phyloP scores from a whole-genome alignment of 2,888 invertebrate genomes.

The Lasioglossum lativentre region DNA sequence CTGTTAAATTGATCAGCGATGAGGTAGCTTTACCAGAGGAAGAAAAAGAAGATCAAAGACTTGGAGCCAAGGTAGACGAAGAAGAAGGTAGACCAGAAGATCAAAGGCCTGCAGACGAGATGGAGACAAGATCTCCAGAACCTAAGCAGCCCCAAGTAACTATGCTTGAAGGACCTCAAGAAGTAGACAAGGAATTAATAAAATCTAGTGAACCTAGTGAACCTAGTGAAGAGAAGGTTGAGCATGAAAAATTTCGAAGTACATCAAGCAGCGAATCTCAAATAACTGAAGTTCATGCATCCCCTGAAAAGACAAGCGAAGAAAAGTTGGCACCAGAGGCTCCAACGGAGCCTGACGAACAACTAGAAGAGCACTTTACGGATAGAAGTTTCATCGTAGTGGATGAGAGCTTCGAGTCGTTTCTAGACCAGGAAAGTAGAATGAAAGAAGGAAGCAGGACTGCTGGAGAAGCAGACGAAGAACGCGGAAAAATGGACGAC shows the following conservation, averaged over 20 bases:
- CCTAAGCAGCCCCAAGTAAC: not conserved
- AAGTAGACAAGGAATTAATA: constrained; percentile 5
- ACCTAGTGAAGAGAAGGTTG: constrained; percentile 5
- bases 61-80: not conserved
- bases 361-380: not conserved
- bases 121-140: not conserved
- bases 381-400: not conserved
- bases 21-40: not conserved
- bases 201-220: not conserved
- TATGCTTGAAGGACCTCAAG: not conserved
- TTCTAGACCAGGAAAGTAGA: not conserved
- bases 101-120: not conserved
- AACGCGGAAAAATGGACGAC: not conserved
- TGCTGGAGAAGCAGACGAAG: not conserved
- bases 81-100: not conserved
- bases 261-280: constrained; percentile 20
- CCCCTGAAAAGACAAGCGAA: not conserved
- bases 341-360: constrained; percentile 6
- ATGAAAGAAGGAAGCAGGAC: not conserved
- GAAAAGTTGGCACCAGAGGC: constrained; percentile 43
- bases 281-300: constrained; percentile 3
- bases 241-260: not conserved
- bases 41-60: not conserved
- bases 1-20: not conserved
- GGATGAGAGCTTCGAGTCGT: not conserved